Percentiles rank a stretch among this genome's conserved stretches.
phyloP scores from a whole-genome alignment of 2,888 invertebrate species.

The Ectobius pallidus region DNA sequence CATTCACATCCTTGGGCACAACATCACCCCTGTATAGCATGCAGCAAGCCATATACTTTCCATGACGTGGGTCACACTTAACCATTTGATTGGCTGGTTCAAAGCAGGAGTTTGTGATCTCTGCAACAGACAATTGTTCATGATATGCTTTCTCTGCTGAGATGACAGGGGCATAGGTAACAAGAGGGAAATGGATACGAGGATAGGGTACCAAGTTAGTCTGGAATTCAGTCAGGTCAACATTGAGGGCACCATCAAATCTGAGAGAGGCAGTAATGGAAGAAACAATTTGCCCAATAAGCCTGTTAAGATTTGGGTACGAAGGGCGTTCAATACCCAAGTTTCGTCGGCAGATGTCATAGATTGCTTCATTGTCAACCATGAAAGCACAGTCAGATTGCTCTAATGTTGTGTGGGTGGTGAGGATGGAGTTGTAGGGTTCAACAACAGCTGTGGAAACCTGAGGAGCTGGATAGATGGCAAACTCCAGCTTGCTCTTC shows the following conservation, averaged over 20 bases:
- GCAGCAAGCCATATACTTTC: conserved; percentile 96
- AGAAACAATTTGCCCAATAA: conserved; percentile 66
- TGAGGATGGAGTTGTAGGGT: conserved; percentile 65
- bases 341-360: conserved; percentile 65
- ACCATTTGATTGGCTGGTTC: conserved; percentile 97
- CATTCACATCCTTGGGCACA: not conserved
- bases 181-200: conserved; percentile 67
- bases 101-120: conserved; percentile 95
- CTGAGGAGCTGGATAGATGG: conserved; percentile 65
- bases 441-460: conserved; percentile 56
- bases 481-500: conserved; percentile 64
- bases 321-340: conserved; percentile 64
- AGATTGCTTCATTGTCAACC: conserved; percentile 59
- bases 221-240: conserved; percentile 68
- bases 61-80: conserved; percentile 90
- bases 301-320: conserved; percentile 65
- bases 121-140: conserved; percentile 88
- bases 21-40: no score
- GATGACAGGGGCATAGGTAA: conserved; percentile 58
- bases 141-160: conserved; percentile 95
- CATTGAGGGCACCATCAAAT: conserved; percentile 67
- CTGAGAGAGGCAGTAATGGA: conserved; percentile 65
- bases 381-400: conserved; percentile 70
- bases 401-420: conserved; percentile 65
- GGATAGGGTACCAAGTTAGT: conserved; percentile 67